A percentile compares a stretch with the other conserved stretches of the same genome.
phyloP scores from a whole-genome alignment of 2,113 vertebrate genomes.

The Struthio camelus region DNA sequence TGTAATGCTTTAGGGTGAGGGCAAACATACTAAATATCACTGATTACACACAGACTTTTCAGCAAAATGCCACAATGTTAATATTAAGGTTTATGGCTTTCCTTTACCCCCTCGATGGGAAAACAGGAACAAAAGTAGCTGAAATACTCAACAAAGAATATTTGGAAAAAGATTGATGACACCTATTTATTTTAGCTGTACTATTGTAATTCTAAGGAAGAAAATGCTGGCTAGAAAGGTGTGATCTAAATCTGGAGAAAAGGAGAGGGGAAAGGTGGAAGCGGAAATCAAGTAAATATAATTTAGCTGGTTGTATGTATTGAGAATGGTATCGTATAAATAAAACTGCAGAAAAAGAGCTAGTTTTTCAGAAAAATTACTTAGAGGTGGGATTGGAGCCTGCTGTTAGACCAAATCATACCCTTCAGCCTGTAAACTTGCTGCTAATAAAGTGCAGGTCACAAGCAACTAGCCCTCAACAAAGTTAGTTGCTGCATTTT shows the following conservation, averaged over 20 bases:
- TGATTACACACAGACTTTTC: neutral
- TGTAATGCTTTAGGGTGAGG: neutral
- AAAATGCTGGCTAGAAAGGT: neutral
- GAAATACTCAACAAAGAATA: slow-evolving; percentile 27
- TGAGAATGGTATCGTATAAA: slow-evolving; percentile 10
- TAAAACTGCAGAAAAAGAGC: neutral
- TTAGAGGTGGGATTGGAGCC: neutral
- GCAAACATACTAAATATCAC: neutral
- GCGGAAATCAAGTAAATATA: slow-evolving; percentile 44
- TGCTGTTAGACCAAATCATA: neutral
- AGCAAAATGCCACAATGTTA: neutral
- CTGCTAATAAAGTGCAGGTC: neutral
- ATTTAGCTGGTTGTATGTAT: neutral
- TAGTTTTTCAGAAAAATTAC: neutral
- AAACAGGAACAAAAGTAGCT: slow-evolving; percentile 51
- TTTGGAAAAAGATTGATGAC: slow-evolving; percentile 17
- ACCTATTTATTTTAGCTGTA: slow-evolving; percentile 15
- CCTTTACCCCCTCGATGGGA: slow-evolving; percentile 30
- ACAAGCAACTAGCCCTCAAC: neutral
- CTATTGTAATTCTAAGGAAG: neutral
- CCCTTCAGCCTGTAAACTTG: neutral
- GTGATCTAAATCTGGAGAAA: neutral
- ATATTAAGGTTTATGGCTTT: neutral
- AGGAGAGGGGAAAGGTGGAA: slow-evolving; percentile 14
- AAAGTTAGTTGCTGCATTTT: neutral